Conservation (phyloP, 2,888 invertebrate genomes). For the Apotomis capreana region DNA sequence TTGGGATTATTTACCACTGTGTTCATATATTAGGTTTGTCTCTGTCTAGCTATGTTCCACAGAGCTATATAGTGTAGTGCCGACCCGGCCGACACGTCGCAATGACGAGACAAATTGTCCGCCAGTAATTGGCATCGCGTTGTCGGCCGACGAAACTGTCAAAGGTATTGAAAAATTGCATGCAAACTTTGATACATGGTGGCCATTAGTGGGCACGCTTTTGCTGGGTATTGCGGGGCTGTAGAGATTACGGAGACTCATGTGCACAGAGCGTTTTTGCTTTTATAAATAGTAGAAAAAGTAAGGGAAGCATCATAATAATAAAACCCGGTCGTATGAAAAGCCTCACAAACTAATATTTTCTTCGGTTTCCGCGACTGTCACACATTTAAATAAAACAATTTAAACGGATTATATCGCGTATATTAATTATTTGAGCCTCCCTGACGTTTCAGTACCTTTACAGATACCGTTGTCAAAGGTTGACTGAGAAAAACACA, state of each 20-base stretch:
- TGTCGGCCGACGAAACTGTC: slow-evolving; percentile 55
- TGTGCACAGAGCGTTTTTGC: background rate
- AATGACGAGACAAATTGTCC: slow-evolving; percentile 65
- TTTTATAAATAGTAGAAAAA: background rate
- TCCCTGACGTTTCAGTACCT: no score
- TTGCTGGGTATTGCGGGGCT: background rate
- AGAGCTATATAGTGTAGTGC: slow-evolving; percentile 17
- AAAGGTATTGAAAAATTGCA: slow-evolving; percentile 54
- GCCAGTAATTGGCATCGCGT: slow-evolving; percentile 58
- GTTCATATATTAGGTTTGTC: slow-evolving; percentile 19
- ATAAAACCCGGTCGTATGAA: no score
- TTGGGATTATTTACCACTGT: background rate
- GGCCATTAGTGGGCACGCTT: slow-evolving; percentile 28
- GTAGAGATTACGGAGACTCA: background rate
- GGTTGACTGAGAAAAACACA: no score
- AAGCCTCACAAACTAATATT: no score
- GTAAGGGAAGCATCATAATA: no score
- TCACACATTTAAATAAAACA: no score
- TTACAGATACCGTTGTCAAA: no score
- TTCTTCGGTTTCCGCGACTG: no score
- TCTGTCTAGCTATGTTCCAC: slow-evolving; percentile 6
- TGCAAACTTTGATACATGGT: slow-evolving; percentile 42
- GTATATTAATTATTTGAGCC: no score
- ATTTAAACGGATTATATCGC: no score
- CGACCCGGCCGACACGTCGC: slow-evolving; percentile 47